Conservation (phyloP, 35 echinoderm and acorn worm genomes). For the Apostichopus parvimensis region DNA sequence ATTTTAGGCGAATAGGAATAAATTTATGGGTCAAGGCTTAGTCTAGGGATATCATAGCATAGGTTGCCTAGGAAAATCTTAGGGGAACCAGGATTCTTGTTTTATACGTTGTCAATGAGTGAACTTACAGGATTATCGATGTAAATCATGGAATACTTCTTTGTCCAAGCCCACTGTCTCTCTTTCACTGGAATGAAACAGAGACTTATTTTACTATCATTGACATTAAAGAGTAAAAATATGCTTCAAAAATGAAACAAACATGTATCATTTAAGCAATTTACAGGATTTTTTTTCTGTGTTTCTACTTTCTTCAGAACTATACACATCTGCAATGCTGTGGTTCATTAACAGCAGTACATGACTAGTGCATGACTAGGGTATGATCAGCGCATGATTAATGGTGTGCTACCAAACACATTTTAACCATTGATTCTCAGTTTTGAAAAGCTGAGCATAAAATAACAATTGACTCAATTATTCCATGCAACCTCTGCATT, state of each 20-base stretch:
- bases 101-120: background rate
- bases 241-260: background rate
- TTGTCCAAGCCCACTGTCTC: conserved; percentile 66
- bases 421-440: no score
- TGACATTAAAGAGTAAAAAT: background rate
- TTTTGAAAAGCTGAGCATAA: no score
- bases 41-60: no score
- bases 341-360: background rate
- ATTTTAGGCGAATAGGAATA: no score
- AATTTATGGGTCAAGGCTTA: no score
- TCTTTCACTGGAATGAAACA: conserved; percentile 39
- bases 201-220: background rate
- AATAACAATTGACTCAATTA: no score
- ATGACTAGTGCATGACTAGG: background rate
- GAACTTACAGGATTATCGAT: conserved; percentile 94
- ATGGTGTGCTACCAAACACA: no score
- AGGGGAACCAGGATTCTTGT: no score
- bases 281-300: background rate
- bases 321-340: background rate
- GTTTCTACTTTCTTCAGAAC: no score
- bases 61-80: no score
- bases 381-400: background rate
- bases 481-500: no score
- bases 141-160: conserved; percentile 87
- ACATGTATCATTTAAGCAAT: background rate